These are phyloP conservation scores for Rhyacichthys aspro DNA, from an alignment of 2,797 vertebrate species.

Conservation along the genomic window DNA sequence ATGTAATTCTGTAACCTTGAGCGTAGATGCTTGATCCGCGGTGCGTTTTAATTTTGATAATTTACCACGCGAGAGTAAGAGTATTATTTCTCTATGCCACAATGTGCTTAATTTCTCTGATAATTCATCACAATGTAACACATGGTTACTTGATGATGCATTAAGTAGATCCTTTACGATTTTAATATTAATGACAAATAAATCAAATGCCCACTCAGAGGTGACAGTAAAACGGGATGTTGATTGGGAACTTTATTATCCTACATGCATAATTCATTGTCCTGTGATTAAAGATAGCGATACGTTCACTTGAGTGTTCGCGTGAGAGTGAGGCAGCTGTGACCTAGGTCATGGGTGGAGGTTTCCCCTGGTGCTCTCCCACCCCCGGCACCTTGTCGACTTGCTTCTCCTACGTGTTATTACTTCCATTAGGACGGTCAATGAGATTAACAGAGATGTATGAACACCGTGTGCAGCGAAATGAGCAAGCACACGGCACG, in stretches of 20 bases:
- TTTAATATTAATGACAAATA: neutral
- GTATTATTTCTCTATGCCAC: neutral
- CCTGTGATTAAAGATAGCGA: conserved; percentile 16
- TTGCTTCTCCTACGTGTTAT: conserved; percentile 35
- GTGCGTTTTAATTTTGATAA: conserved; percentile 11
- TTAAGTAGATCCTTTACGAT: neutral
- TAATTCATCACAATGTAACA: neutral
- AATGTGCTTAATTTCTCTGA: conserved; percentile 5
- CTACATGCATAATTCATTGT: conserved; percentile 21
- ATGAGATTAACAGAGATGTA: conserved; percentile 78
- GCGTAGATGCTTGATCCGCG: conserved; percentile 12
- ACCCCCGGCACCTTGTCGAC: conserved; percentile 10
- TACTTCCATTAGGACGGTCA: conserved; percentile 57
- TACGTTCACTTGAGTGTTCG: neutral
- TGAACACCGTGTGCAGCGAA: conserved; percentile 69
- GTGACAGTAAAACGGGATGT: conserved; percentile 1
- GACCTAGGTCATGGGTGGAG: neutral
- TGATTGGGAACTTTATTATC: neutral
- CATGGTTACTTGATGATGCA: neutral
- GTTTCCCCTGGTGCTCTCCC: neutral
- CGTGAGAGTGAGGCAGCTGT: neutral
- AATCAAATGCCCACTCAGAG: neutral
- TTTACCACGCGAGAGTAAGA: neutral
- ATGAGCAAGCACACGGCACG: conserved; percentile 63
- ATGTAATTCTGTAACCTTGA: conserved; percentile 15